These are phyloP conservation scores for Sarcophaga variegata DNA, from an alignment of 2,888 invertebrate genomes.

Conservation along the genomic window DNA sequence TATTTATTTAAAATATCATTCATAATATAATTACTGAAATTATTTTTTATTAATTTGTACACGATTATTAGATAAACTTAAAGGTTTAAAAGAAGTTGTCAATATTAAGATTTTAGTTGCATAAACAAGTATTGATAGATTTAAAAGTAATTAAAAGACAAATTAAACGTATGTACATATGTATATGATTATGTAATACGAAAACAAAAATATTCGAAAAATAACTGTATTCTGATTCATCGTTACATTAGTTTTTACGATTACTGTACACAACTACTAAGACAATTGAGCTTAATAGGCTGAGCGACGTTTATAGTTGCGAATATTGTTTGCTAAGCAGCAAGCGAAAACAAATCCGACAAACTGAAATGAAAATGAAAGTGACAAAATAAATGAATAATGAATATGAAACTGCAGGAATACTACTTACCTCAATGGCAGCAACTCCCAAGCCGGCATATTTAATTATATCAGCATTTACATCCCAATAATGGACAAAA, in stretches of 20 bases:
- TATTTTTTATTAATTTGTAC: slow-evolving; percentile 60
- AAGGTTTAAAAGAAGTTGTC: slow-evolving; percentile 18
- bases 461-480: slow-evolving; percentile 83
- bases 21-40: slow-evolving; percentile 25
- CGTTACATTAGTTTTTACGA: background rate
- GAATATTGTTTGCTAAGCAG: slow-evolving; percentile 93
- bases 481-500: slow-evolving; percentile 82
- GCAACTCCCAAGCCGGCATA: slow-evolving; percentile 87
- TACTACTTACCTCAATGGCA: slow-evolving; percentile 85
- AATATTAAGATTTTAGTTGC: slow-evolving; percentile 7
- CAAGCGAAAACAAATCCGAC: slow-evolving; percentile 92
- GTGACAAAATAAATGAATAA: background rate
- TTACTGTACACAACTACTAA: background rate
- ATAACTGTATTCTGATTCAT: slow-evolving; percentile 18
- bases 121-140: background rate
- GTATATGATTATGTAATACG: background rate
- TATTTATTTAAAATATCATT: slow-evolving; percentile 32
- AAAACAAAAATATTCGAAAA: background rate
- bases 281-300: slow-evolving; percentile 81
- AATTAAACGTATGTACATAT: background rate
- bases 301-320: slow-evolving; percentile 90
- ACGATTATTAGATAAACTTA: slow-evolving; percentile 41
- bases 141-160: no score
- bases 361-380: slow-evolving; percentile 82
- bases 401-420: background rate